These are phyloP conservation scores for Rhizomys pruinosus DNA, from an alignment of 2,113 vertebrate genomes.

Conservation along the genomic window DNA sequence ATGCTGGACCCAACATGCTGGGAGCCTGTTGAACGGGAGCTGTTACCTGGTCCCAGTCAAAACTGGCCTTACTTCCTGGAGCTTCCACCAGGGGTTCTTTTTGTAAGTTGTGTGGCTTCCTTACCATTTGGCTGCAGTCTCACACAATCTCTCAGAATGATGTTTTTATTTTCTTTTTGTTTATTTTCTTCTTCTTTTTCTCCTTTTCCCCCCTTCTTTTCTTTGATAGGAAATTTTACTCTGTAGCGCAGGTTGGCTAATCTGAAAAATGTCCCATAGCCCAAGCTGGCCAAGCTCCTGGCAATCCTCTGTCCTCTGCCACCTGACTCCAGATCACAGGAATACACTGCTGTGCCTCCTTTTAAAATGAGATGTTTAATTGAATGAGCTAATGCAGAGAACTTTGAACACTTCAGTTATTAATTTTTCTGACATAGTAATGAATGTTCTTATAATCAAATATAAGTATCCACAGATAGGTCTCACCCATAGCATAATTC, in stretches of 20 bases:
- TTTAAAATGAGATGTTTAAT: neutral
- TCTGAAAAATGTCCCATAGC: neutral
- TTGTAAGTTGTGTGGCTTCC: neutral
- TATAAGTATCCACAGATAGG: neutral
- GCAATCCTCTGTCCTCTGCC: neutral
- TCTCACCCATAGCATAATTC: slow-evolving; percentile 13
- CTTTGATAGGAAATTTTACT: neutral
- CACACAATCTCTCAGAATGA: neutral
- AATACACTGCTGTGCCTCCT: no score
- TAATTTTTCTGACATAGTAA: slow-evolving; percentile 19
- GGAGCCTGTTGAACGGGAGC: no score
- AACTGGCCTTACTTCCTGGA: neutral
- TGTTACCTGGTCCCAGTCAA: no score
- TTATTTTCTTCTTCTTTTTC: neutral
- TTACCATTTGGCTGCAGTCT: neutral
- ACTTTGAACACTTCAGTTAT: neutral
- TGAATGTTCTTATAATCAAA: neutral
- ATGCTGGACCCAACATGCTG: neutral
- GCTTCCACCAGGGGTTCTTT: neutral
- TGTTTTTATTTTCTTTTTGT: neutral
- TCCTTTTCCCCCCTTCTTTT: no score
- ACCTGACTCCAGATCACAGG: neutral
- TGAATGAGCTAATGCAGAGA: neutral
- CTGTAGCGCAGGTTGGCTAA: neutral
- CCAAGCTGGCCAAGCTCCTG: neutral